These are phyloP conservation scores for Chloroclysta siterata DNA, from an alignment of 2,888 invertebrate species.

Conservation along the genomic window DNA sequence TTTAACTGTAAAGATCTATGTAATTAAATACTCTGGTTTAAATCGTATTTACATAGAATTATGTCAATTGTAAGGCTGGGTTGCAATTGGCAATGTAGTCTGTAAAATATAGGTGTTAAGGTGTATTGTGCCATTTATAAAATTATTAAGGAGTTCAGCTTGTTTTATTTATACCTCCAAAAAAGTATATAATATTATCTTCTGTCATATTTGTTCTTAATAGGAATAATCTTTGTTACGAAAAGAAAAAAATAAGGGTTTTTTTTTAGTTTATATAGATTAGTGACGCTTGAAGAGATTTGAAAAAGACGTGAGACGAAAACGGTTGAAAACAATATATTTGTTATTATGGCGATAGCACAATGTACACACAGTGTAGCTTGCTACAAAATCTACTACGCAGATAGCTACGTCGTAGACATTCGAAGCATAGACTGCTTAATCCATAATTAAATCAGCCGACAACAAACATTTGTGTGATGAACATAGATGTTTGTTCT, in stretches of 20 bases:
- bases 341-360: neutral
- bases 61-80: conserved; percentile 82
- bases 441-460: too few relatives aligned
- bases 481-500: too few relatives aligned
- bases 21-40: conserved; percentile 61
- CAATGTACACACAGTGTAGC: neutral
- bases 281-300: too few relatives aligned
- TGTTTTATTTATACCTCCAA: conserved; percentile 25
- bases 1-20: conserved; percentile 43
- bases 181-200: too few relatives aligned
- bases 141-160: conserved; percentile 37
- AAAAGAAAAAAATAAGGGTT: too few relatives aligned
- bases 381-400: conserved; percentile 3
- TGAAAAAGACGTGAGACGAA: too few relatives aligned
- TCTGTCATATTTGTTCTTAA: too few relatives aligned
- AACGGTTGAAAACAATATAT: neutral
- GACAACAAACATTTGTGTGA: too few relatives aligned
- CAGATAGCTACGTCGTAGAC: conserved; percentile 8
- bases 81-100: conserved; percentile 69
- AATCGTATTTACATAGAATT: conserved; percentile 46
- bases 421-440: neutral
- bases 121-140: conserved; percentile 66
- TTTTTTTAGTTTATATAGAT: too few relatives aligned
- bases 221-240: too few relatives aligned
- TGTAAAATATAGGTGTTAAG: conserved; percentile 64